Conservation (phyloP, 1,140 invertebrate species). For the Oreohelix idahoensis region DNA sequence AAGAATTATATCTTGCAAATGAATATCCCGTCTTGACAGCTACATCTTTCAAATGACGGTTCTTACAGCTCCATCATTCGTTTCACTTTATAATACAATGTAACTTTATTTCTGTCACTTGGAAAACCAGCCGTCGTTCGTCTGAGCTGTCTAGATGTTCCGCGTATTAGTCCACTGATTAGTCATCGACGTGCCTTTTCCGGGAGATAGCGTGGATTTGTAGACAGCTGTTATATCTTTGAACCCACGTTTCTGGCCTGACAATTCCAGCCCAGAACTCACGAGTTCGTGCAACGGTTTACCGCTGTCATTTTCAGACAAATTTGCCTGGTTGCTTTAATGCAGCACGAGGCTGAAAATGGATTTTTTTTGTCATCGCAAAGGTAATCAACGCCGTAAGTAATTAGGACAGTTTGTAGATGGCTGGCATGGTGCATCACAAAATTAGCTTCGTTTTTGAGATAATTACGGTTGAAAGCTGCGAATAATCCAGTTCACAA, state of each 20-base stretch:
- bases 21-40: no score
- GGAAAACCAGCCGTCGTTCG: background rate
- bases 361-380: background rate
- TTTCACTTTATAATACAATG: no score
- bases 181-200: background rate
- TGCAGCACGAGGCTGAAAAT: background rate
- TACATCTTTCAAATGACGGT: no score
- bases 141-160: background rate
- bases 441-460: conserved; percentile 26
- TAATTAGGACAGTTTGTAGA: background rate
- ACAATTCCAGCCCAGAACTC: background rate
- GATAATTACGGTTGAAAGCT: background rate
- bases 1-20: no score
- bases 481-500: background rate
- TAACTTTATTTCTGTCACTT: no score
- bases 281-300: background rate
- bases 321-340: conserved; percentile 4
- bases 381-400: background rate
- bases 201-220: background rate
- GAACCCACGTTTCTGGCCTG: background rate
- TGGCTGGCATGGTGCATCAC: background rate
- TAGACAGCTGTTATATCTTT: background rate
- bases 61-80: no score
- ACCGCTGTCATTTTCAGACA: background rate
- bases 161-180: background rate